Evolutionary conservation across 1,140 invertebrate species (phyloP), one percentile per base, ranked within the genome.

Genomic region (Maconellicoccus hirsutus): DNA sequence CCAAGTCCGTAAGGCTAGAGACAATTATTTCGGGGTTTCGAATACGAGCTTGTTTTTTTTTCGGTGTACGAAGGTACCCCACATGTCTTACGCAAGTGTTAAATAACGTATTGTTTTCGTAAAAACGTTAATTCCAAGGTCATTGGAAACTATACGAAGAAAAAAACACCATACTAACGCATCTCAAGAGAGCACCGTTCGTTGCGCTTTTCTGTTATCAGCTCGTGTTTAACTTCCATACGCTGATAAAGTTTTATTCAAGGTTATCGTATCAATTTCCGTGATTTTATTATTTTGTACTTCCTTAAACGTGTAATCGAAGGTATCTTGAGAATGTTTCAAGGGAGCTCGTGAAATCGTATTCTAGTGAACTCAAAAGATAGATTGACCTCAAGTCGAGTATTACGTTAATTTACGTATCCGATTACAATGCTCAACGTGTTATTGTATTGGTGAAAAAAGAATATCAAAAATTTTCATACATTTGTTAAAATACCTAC

Each of bases 191-290:
- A 52, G n/a, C n/a, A 52, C 6, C 42, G 42, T 52, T 52, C 42
- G 42, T 52, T 19, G 42, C 42, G 10, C 42, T 52, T 16, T 52
- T 52, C n/a, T 16, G 12, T 52, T 52, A 52, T 52, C 42, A 52
- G 42, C 42, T 52, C 42, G 42, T 52, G 42, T 52, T 52, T 52
- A 52, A 52, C 42, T 52, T 52, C 42, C 42, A 52, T 52, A 52
- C n/a, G n/a, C 42, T 52, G 42, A 52, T 52, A 52, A 52, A 52
- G 42, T 52, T 52, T 16, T 6, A 52, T 16, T 52, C 42, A 52
- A 52, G 42, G 42, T 16, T 52, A 16, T 16, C 42, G 42, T 52
- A 52, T 52, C 42, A 52, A 16, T 52, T 52, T 52, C 42, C 42
- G 42, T 52, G 42, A 19, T 52, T 52, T 52, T 52, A 52, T 52